Conservation (phyloP, 2,797 vertebrate genomes). For the Ciconia nigra region DNA sequence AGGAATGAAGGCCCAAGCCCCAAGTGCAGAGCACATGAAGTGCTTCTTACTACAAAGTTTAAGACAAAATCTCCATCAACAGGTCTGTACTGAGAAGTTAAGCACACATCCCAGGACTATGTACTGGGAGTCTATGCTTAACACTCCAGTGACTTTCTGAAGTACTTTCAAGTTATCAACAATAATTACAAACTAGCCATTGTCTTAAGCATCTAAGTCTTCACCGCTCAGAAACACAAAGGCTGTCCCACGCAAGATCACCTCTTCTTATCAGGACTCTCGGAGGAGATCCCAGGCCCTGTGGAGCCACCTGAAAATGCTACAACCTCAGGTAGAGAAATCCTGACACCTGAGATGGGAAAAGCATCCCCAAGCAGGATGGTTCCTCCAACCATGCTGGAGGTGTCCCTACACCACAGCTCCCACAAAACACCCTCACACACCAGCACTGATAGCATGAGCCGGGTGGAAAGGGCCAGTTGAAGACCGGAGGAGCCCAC, state of each 20-base stretch:
- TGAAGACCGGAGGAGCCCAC: neutral
- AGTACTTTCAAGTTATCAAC: neutral
- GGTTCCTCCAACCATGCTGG: fast-evolving
- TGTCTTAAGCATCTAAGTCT: neutral
- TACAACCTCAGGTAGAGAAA: neutral
- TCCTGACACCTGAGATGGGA: neutral
- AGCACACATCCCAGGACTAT: neutral
- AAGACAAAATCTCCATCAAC: neutral
- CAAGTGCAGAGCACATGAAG: neutral
- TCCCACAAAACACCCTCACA: neutral
- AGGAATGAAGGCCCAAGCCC: neutral
- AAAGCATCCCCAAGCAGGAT: fast-evolving
- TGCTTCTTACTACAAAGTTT: neutral
- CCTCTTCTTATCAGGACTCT: neutral
- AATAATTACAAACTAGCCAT: neutral
- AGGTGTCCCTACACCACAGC: neutral
- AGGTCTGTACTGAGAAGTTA: neutral
- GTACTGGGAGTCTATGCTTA: neutral
- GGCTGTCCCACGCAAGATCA: neutral
- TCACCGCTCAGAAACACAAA: neutral
- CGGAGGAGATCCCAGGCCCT: neutral
- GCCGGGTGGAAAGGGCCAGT: fast-evolving
- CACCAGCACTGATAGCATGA: fast-evolving
- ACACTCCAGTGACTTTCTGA: fast-evolving
- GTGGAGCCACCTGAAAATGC: neutral